phyloP scores from a whole-genome alignment of 1,140 invertebrate species.

The Zophobas atratus region DNA sequence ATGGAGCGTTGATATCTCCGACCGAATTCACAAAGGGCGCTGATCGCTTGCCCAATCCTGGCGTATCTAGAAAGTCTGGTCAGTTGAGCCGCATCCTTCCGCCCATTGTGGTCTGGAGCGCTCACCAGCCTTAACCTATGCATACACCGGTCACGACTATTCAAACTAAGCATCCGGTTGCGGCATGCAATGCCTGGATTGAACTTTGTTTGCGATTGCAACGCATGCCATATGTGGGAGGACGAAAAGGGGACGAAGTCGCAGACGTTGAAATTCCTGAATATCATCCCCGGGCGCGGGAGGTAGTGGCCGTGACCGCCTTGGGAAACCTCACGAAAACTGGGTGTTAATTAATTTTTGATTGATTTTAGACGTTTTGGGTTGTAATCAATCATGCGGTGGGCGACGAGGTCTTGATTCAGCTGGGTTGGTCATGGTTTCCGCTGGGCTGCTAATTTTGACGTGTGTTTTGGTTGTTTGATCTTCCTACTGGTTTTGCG shows the following conservation, averaged over 20 bases:
- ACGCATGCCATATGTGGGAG: constrained; percentile 50
- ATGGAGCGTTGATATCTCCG: too few species aligned
- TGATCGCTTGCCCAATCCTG: background rate
- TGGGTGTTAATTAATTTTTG: background rate
- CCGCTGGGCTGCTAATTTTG: too few species aligned
- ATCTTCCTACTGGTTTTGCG: too few species aligned
- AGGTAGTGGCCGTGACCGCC: constrained; percentile 3
- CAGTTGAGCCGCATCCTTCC: constrained; percentile 50
- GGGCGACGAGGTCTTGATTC: too few species aligned
- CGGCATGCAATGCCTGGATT: constrained; percentile 52
- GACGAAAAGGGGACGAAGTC: constrained; percentile 25
- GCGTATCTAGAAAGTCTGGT: constrained; percentile 23
- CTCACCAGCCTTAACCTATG: constrained; percentile 55
- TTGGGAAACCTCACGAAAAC: background rate
- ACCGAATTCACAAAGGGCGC: too few species aligned
- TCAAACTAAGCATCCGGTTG: constrained; percentile 54
- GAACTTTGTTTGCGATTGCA: constrained; percentile 53
- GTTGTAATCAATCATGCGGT: constrained; percentile 1
- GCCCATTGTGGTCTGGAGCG: constrained; percentile 53
- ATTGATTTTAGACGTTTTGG: constrained; percentile 10
- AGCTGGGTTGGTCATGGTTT: too few species aligned
- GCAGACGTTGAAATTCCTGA: background rate
- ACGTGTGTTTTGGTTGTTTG: too few species aligned
- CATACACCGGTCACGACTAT: constrained; percentile 52
- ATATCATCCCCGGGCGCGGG: background rate